These are phyloP conservation scores for Drosophila atripex DNA, from an alignment of 2,888 invertebrate species.

Conservation along the genomic window DNA sequence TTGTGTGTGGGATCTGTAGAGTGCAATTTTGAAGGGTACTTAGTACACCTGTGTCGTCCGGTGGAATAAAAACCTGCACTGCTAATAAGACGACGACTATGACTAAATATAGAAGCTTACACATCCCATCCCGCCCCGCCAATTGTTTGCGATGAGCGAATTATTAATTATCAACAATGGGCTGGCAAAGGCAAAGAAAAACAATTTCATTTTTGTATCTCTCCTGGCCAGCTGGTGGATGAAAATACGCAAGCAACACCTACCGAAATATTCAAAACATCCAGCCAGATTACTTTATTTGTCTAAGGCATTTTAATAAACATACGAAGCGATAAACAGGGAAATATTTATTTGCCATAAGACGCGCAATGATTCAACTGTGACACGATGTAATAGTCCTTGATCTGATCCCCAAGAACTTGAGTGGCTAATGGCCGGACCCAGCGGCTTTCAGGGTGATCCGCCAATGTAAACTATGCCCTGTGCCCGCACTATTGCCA, in stretches of 20 bases:
- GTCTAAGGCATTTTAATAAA: slow-evolving; percentile 47
- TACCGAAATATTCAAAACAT: slow-evolving; percentile 19
- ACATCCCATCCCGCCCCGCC: slow-evolving; percentile 50
- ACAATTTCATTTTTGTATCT: slow-evolving; percentile 40
- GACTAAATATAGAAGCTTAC: slow-evolving; percentile 67
- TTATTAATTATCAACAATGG: slow-evolving; percentile 67
- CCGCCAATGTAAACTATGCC: slow-evolving; percentile 3
- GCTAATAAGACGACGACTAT: slow-evolving; percentile 41
- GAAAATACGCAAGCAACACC: slow-evolving; percentile 50
- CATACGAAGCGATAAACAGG: slow-evolving; percentile 50
- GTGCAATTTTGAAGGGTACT: slow-evolving; percentile 51
- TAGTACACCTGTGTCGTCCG: slow-evolving; percentile 34
- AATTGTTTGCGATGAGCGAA: slow-evolving; percentile 58
- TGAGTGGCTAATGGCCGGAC: no score
- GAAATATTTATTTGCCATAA: slow-evolving; percentile 39
- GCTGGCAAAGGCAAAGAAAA: slow-evolving; percentile 28
- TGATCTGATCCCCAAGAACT: not conserved
- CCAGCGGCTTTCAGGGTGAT: slow-evolving; percentile 19
- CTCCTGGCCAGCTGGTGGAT: slow-evolving; percentile 22
- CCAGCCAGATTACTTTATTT: slow-evolving; percentile 42
- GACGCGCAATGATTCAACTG: slow-evolving; percentile 14
- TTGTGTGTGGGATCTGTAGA: slow-evolving; percentile 42
- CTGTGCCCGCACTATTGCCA: not conserved
- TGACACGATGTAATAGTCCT: slow-evolving; percentile 8
- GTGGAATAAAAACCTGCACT: slow-evolving; percentile 30